Percentiles rank a stretch among this genome's conserved stretches.
Evolutionary conservation across 2,888 invertebrate species (phyloP).

Genomic region (Monochamus alternatus): DNA sequence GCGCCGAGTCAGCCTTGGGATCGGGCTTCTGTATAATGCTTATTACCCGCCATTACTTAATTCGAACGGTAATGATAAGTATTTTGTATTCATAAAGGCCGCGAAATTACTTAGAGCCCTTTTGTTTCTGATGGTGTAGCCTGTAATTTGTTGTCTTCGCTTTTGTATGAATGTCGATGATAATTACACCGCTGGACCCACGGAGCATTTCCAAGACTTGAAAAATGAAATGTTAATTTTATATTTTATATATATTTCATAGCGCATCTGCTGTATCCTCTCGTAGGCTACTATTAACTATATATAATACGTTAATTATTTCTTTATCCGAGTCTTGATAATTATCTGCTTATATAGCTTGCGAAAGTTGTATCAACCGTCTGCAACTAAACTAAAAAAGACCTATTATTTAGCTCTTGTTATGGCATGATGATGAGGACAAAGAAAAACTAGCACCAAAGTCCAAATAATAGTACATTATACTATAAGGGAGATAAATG

Average conservation of each 20-base stretch:
- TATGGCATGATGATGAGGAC: too few species aligned
- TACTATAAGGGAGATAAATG: too few species aligned
- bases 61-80: constrained; percentile 44
- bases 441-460: too few species aligned
- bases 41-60: constrained; percentile 43
- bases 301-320: neutral
- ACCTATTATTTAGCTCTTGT: too few species aligned
- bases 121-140: constrained; percentile 34
- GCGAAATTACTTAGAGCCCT: constrained; percentile 27
- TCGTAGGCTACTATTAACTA: constrained; percentile 18
- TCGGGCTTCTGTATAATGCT: constrained; percentile 43
- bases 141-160: constrained; percentile 43
- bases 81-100: constrained; percentile 46
- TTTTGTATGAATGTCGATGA: constrained; percentile 38
- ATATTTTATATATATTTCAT: constrained; percentile 37
- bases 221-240: constrained; percentile 45
- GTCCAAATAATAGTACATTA: too few species aligned
- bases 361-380: neutral
- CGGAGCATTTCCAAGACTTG: constrained; percentile 37
- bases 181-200: constrained; percentile 42
- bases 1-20: constrained; percentile 52
- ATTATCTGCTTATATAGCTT: neutral
- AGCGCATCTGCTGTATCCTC: constrained; percentile 46
- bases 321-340: constrained; percentile 9
- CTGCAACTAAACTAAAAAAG: too few species aligned